phyloP scores from a whole-genome alignment of 2,113 vertebrate genomes.

The Dromaius novaehollandiae region DNA sequence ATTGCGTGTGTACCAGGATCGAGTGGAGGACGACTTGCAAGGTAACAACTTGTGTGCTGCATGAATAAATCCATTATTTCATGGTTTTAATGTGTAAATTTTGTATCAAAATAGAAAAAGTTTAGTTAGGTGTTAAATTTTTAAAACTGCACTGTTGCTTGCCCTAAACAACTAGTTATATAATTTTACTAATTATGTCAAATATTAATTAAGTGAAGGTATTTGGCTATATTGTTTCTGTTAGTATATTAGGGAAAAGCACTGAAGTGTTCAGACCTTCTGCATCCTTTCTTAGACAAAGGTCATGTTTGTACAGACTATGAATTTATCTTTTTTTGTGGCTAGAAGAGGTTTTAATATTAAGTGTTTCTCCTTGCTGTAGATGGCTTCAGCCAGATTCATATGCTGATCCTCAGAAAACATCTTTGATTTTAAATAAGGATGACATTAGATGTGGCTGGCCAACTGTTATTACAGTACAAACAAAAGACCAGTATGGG shows the following conservation, averaged over 20 bases:
- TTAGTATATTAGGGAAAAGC: neutral
- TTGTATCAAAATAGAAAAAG: neutral
- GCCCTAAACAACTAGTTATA: neutral
- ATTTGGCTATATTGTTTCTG: neutral
- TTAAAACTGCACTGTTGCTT: neutral
- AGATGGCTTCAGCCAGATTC: slow-evolving; percentile 99
- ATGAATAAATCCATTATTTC: neutral
- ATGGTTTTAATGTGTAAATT: neutral
- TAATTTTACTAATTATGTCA: neutral
- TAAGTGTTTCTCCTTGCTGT: neutral
- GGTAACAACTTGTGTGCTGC: slow-evolving; percentile 72
- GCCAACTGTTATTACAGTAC: slow-evolving; percentile 96
- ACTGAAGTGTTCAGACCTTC: neutral
- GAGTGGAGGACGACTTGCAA: slow-evolving; percentile 95
- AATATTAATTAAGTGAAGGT: neutral
- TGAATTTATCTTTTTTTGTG: neutral
- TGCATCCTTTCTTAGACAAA: neutral
- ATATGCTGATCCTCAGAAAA: slow-evolving; percentile 98
- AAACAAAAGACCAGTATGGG: slow-evolving; percentile 98
- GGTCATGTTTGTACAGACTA: neutral
- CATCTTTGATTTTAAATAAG: slow-evolving; percentile 95
- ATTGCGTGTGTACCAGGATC: slow-evolving; percentile 95
- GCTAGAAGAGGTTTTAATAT: neutral
- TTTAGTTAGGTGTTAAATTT: neutral
- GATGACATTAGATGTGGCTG: slow-evolving; percentile 98